A percentile compares a stretch with the other conserved stretches of the same genome.
These are phyloP conservation scores for Babyrousa celebensis DNA, from an alignment of 2,797 vertebrate genomes.

Conservation along the genomic window DNA sequence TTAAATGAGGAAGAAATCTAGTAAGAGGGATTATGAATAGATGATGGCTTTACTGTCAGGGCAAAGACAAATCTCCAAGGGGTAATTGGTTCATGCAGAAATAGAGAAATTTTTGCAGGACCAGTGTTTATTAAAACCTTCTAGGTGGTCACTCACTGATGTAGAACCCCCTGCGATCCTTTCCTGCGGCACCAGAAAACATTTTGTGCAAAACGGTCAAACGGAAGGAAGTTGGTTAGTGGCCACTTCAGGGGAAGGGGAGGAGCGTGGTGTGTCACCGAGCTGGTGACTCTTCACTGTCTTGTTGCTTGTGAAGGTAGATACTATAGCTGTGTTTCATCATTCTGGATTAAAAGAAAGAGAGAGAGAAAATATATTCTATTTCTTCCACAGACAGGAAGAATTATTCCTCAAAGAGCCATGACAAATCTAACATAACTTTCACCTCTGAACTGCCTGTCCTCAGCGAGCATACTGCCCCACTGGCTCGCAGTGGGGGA, in stretches of 20 bases:
- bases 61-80: constrained; percentile 7
- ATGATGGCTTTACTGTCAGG: not conserved
- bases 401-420: not conserved
- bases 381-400: not conserved
- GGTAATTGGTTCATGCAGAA: constrained; percentile 62
- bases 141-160: not conserved
- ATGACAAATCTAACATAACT: not conserved
- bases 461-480: not conserved
- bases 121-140: constrained; percentile 37
- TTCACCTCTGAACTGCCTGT: not conserved
- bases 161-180: not conserved
- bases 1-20: constrained; percentile 60
- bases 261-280: not conserved
- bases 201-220: not conserved
- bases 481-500: accelerated
- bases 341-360: not conserved
- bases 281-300: not conserved
- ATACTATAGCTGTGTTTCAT: not conserved
- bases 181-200: not conserved
- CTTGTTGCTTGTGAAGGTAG: not conserved
- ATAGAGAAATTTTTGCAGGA: not conserved
- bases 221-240: not conserved
- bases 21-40: constrained; percentile 59
- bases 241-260: not conserved
- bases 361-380: not conserved